phyloP scores from a whole-genome alignment of 2,888 invertebrate species.

The Heliconius cydno region DNA sequence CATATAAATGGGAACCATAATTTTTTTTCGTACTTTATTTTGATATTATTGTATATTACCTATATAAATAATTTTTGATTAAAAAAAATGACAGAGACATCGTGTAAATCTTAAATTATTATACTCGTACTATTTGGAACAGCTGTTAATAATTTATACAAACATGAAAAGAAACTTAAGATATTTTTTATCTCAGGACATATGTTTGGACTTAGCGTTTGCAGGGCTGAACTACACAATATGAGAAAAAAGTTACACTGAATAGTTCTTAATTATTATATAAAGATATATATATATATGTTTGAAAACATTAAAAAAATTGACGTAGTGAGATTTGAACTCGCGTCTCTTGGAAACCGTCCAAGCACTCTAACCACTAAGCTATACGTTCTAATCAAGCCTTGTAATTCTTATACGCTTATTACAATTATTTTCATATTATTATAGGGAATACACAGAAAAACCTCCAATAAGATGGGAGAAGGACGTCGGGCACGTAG shows the following conservation, averaged over 20 bases:
- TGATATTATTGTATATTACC: neutral
- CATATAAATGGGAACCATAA: neutral
- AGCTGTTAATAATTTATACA: too few species aligned
- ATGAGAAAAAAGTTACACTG: too few species aligned
- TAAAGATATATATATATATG: too few species aligned
- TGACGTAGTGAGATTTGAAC: neutral
- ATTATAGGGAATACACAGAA: slow-evolving; percentile 38
- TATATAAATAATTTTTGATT: neutral
- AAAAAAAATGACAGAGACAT: too few species aligned
- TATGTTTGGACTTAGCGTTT: too few species aligned
- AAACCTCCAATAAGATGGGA: slow-evolving; percentile 65
- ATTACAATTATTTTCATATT: neutral
- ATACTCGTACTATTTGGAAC: too few species aligned
- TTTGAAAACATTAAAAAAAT: neutral
- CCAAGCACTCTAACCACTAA: neutral
- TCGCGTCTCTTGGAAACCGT: neutral
- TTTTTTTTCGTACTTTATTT: neutral
- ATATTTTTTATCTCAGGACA: too few species aligned
- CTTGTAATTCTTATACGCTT: neutral
- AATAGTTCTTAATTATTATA: neutral
- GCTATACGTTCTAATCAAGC: neutral
- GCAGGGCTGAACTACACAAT: too few species aligned
- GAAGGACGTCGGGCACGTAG: slow-evolving; percentile 82
- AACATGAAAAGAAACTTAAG: too few species aligned
- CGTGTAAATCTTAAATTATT: too few species aligned